Base-by-base conservation (phyloP, 2,888 invertebrate genomes). In the Drosophila niveifrons region DNA sequence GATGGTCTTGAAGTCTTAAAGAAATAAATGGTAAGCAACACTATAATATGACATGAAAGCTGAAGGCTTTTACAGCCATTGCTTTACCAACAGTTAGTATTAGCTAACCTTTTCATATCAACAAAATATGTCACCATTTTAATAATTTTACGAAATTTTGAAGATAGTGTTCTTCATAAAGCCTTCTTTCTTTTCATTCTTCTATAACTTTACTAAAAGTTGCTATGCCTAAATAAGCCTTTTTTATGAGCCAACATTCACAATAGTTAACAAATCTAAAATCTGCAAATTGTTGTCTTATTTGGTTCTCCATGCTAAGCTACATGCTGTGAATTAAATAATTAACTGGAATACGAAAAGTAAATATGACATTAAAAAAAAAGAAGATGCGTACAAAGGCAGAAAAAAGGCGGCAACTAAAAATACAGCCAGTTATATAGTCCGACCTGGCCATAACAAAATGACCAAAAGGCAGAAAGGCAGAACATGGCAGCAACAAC, bases 331-430 rank as follows among this genome's bases (percentile, higher is more conserved):
- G 51, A 73, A 55, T 75, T 52, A 82, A 81, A 87, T 82, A 82
- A 87, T 87, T 87, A 82, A 84, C 82, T 87, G 63, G 44, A 43
- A 66, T 63, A 71, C 63, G 34, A 70, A 72, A 73, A 75, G 73
- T 72, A 82, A 75, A 82, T 73, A 66, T 15, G 48, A 15, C 31
- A 57, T 53, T 34, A 59, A 50, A 52, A 62, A 65, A 52, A 51
- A 59, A 50, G 48, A 62, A 65, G 44, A 51, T 67, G 36, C 43
- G 51, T 44, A 64, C 41, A 56, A 66, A 59, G 58, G 50, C 28
- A 61, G n/a, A 52, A 39, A 18, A 52, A 39, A 18, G 17, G 36
- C 47, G 47, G 34, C 46, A 52, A 66, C 66, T 64, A 56, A 75
- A 71, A 59, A 50, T 53, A 46, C 46, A 51, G 51, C 34, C 67